Conservation (phyloP, 2,888 invertebrate genomes). For the Megalurothrips usitatus region DNA sequence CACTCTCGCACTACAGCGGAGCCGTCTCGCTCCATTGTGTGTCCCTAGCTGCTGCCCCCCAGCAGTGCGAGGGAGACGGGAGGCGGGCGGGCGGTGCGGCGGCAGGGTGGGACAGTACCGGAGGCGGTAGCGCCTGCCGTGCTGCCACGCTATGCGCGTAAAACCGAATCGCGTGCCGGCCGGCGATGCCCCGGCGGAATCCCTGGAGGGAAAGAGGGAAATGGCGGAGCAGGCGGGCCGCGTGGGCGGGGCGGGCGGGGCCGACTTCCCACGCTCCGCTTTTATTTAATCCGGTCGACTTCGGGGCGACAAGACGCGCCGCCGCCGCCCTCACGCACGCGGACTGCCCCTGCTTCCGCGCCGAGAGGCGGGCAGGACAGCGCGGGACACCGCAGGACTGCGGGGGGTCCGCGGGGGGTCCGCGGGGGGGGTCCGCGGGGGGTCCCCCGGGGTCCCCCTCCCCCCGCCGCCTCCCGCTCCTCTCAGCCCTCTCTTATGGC, state of each 20-base stretch:
- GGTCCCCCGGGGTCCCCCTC: not conserved
- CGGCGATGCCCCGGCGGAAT: not conserved
- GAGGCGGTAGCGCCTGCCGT: not conserved
- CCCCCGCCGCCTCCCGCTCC: not conserved
- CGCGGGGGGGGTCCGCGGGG: too few species aligned
- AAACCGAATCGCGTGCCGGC: not conserved
- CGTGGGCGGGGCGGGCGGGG: not conserved
- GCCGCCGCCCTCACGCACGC: not conserved
- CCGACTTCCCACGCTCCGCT: not conserved
- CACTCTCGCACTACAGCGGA: too few species aligned
- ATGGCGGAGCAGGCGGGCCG: too few species aligned
- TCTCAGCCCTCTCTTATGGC: not conserved
- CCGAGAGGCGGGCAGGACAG: not conserved
- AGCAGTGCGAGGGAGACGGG: too few species aligned
- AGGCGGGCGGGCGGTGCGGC: too few species aligned
- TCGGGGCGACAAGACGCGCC: not conserved
- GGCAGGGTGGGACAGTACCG: too few species aligned
- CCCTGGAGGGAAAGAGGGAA: not conserved
- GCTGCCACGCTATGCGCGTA: not conserved
- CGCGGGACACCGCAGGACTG: not conserved
- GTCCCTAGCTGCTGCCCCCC: too few species aligned
- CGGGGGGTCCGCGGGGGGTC: too few species aligned
- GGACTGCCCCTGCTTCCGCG: not conserved
- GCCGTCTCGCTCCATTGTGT: too few species aligned
- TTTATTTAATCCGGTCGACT: not conserved